These are phyloP conservation scores for Parasteatoda lunata DNA, from an alignment of 2,888 invertebrate species.

Conservation along the genomic window DNA sequence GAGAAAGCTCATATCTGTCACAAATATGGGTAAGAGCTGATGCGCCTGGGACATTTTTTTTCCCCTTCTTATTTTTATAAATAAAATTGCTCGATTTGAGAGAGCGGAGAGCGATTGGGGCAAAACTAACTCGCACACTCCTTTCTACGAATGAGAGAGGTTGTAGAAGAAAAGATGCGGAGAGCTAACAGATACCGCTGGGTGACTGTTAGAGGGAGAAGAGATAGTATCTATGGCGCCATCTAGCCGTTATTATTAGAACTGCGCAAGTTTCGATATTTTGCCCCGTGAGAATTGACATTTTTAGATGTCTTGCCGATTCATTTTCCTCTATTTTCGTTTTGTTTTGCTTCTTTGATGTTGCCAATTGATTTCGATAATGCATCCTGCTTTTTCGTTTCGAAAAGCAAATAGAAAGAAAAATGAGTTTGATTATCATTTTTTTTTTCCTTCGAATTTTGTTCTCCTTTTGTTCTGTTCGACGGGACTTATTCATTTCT, in stretches of 20 bases:
- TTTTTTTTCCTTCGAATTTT: too few relatives aligned
- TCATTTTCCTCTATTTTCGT: too few relatives aligned
- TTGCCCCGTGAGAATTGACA: conserved; percentile 1
- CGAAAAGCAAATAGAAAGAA: too few relatives aligned
- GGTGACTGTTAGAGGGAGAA: background rate
- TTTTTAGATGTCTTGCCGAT: background rate
- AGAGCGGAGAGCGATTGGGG: background rate
- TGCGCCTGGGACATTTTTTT: background rate
- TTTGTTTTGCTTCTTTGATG: too few relatives aligned
- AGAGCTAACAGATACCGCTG: background rate
- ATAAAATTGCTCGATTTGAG: too few relatives aligned
- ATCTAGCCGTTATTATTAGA: background rate
- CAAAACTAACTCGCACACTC: background rate
- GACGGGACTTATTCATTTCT: too few relatives aligned
- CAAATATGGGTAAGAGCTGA: too few relatives aligned
- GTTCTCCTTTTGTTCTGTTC: too few relatives aligned
- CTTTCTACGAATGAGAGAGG: background rate
- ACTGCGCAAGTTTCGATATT: background rate
- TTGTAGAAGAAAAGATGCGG: conserved; percentile 2
- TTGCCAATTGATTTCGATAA: too few relatives aligned
- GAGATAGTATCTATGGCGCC: background rate
- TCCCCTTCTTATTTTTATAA: background rate
- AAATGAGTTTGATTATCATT: too few relatives aligned
- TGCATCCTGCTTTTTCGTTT: too few relatives aligned
- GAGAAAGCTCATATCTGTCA: too few relatives aligned